A percentile compares a stretch with the other conserved stretches of the same genome.
These are phyloP conservation scores for Anorthoa munda DNA, from an alignment of 2,888 invertebrate species.

Conservation along the genomic window DNA sequence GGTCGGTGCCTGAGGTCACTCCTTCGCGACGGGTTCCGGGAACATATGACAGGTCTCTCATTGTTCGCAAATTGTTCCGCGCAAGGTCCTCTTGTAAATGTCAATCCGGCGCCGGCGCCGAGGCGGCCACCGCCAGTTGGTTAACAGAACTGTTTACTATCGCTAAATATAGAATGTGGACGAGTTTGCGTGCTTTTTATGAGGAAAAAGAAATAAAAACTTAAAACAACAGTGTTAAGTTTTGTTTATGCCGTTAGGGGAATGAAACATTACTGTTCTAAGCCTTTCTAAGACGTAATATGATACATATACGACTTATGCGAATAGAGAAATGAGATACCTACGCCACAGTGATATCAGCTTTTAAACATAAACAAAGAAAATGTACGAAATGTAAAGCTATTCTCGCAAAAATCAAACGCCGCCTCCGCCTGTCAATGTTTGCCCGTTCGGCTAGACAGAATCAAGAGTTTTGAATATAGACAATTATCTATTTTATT, in stretches of 20 bases:
- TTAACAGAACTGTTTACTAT: constrained; percentile 62
- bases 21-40: constrained; percentile 83
- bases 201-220: constrained; percentile 22
- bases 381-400: not conserved
- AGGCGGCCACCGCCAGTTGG: constrained; percentile 68
- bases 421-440: not conserved
- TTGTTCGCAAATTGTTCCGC: constrained; percentile 86
- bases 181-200: constrained; percentile 42
- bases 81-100: constrained; percentile 87
- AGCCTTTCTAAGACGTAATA: not conserved
- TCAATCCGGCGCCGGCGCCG: constrained; percentile 85
- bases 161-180: constrained; percentile 62
- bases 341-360: not conserved
- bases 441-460: not conserved
- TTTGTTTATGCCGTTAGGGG: not conserved
- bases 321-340: not conserved
- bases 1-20: constrained; percentile 83
- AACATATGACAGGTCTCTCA: constrained; percentile 83
- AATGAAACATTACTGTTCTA: not conserved
- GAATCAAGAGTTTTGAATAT: not conserved
- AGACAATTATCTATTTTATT: constrained; percentile 8
- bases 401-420: not conserved
- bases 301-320: not conserved
- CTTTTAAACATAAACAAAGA: not conserved
- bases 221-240: not conserved